Conservation (phyloP, 1,140 invertebrate species). For the Nasonia giraulti region DNA sequence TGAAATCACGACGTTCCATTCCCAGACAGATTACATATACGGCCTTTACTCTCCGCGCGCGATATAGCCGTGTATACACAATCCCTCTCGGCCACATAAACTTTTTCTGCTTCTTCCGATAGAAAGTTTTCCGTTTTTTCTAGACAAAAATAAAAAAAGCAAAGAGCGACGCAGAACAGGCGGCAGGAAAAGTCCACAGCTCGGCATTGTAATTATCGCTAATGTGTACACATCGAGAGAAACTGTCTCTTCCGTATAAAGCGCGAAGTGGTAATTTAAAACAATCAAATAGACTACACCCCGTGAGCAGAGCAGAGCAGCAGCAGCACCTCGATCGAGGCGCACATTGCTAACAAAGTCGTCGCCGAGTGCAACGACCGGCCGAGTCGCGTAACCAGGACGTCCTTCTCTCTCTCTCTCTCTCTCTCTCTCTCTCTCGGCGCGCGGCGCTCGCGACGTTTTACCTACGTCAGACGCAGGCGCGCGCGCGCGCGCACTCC, state of each 20-base stretch:
- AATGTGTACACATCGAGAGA: too few relatives aligned
- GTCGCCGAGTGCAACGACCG: constrained; percentile 46
- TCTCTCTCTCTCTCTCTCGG: constrained; percentile 19
- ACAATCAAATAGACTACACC: not conserved
- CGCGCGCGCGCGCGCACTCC: not conserved
- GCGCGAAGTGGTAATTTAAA: not conserved
- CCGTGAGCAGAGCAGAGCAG: not conserved
- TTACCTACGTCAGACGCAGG: constrained; percentile 14
- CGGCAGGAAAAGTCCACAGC: not conserved
- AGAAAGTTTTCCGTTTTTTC: not conserved
- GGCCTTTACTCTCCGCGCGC: too few relatives aligned
- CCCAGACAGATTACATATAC: not conserved
- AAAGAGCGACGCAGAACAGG: not conserved
- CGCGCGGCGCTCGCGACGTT: constrained; percentile 13
- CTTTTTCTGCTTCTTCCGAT: not conserved
- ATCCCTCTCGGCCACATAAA: not conserved
- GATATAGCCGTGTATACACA: not conserved
- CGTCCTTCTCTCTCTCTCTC: constrained; percentile 39
- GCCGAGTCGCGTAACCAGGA: constrained; percentile 51
- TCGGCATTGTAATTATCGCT: too few relatives aligned
- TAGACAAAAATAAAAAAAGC: not conserved
- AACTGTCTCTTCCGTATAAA: too few relatives aligned
- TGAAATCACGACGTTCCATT: constrained; percentile 15
- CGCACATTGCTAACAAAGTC: constrained; percentile 32
- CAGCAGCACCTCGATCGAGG: not conserved